Conservation (phyloP, 2,888 invertebrate species). For the Andrena camellia region DNA sequence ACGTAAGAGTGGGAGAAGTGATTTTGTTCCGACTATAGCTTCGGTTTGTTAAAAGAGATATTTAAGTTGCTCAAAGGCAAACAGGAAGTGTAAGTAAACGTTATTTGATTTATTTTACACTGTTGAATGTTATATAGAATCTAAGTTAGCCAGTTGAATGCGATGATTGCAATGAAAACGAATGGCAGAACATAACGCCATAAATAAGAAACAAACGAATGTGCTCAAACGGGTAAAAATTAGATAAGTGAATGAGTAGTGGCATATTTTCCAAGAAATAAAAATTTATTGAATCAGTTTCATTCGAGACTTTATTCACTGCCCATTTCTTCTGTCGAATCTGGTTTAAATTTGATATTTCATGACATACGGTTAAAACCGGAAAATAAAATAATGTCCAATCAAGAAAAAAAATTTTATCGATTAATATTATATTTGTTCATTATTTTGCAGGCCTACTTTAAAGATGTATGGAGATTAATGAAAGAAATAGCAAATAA, state of each 20-base stretch:
- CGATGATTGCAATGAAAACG: background rate
- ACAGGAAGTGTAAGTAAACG: background rate
- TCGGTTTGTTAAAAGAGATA: background rate
- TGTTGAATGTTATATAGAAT: conserved; percentile 1
- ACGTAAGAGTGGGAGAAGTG: too few relatives aligned
- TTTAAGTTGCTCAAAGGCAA: background rate
- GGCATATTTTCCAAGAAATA: background rate
- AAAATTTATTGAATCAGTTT: background rate
- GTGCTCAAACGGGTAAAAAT: background rate
- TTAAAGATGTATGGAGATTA: background rate
- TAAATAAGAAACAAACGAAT: background rate
- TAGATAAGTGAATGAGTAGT: background rate
- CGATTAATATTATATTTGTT: background rate
- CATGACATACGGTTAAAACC: background rate
- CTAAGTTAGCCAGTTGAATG: background rate
- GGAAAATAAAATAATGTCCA: background rate
- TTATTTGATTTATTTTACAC: background rate
- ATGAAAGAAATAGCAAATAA: background rate
- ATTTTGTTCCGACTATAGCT: too few relatives aligned
- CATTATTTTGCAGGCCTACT: background rate
- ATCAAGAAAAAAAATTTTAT: background rate
- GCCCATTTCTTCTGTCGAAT: background rate
- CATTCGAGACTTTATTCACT: background rate
- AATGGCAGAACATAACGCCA: background rate
- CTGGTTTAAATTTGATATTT: background rate